Base-by-base conservation (phyloP, 2,888 invertebrate species). In the Lasioglossum figueresi region DNA sequence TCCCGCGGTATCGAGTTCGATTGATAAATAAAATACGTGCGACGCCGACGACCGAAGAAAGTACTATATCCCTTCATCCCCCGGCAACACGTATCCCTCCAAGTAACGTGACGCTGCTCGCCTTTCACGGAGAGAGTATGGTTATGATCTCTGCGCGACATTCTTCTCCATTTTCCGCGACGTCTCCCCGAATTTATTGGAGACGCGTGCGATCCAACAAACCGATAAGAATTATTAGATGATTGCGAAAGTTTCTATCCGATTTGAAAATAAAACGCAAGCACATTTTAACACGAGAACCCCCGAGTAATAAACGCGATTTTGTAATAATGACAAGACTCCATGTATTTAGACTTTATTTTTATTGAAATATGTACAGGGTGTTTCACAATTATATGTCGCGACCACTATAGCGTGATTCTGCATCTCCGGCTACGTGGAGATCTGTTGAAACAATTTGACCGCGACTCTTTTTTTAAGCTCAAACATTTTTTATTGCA, bases 1-100 rank as follows among this genome's bases (percentile, higher is more conserved):
- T 76, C 43, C 48, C 66, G 31, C 31, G 75, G 80, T 72, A 81
- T 90, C 86, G 88, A 45, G 75, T 86, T 78, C 85, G 83, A 91
- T 92, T 89, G 91, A 88, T 88, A 84, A 91, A 90, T 91, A 91
- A 90, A 92, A 90, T 88, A 90, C 84, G 84, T 79, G 80, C 72
- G 80, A 52, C 76, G 73, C 63, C 43, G 79, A 66, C 52, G 80
- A 79, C 43, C 63, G 74, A 70, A 23, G 76, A 43, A 76, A 68
- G 70, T 79, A 31, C 66, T 52, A 52, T 31, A 40, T 82, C 79
- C 63, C 72, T 75, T 75, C 82, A 70, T 79, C 80, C 77, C 34
- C 27, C 52, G 43, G 34, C 37, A 23, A 68, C 80, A 77, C 77
- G 76, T 84, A 75, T 71, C 52, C 56, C 71, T 45, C 16, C 16